A percentile compares a stretch with the other conserved stretches of the same genome.
Conservation (phyloP, 2,797 vertebrate genomes). For the Trachops cirrhosus region DNA sequence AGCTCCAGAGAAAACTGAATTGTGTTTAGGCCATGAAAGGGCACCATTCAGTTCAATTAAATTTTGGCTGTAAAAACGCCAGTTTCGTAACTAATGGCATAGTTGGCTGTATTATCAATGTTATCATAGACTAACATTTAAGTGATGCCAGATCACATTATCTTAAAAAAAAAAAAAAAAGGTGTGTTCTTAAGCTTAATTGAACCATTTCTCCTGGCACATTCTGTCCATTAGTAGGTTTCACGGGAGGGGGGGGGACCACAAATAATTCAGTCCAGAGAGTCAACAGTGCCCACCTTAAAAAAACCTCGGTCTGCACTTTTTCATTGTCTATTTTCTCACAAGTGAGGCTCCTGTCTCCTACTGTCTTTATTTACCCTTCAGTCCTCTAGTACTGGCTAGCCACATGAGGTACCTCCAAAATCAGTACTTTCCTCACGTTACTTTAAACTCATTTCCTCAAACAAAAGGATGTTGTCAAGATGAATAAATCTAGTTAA, state of each 20-base stretch:
- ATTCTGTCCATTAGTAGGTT: background rate
- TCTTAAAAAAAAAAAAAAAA: slow-evolving; percentile 21
- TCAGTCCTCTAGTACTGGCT: no score
- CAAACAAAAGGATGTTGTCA: background rate
- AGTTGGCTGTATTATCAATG: background rate
- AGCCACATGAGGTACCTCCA: background rate
- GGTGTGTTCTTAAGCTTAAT: background rate
- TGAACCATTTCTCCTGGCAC: slow-evolving; percentile 21
- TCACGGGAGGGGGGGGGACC: background rate
- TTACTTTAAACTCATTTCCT: slow-evolving; percentile 14
- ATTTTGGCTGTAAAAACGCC: slow-evolving; percentile 4
- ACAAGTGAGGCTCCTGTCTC: background rate
- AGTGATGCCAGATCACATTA: background rate
- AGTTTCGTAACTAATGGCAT: background rate
- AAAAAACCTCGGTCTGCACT: background rate
- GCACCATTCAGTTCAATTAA: slow-evolving; percentile 33
- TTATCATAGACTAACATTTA: slow-evolving; percentile 41
- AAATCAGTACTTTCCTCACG: background rate
- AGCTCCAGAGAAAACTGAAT: background rate
- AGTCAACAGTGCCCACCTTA: background rate
- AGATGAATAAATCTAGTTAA: background rate
- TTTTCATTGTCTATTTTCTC: background rate
- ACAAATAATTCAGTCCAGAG: background rate
- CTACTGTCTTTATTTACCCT: background rate
- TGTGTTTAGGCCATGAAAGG: background rate